Evolutionary conservation across 2,797 vertebrate genomes (phyloP).

Genomic region (Echiichthys vipera): DNA sequence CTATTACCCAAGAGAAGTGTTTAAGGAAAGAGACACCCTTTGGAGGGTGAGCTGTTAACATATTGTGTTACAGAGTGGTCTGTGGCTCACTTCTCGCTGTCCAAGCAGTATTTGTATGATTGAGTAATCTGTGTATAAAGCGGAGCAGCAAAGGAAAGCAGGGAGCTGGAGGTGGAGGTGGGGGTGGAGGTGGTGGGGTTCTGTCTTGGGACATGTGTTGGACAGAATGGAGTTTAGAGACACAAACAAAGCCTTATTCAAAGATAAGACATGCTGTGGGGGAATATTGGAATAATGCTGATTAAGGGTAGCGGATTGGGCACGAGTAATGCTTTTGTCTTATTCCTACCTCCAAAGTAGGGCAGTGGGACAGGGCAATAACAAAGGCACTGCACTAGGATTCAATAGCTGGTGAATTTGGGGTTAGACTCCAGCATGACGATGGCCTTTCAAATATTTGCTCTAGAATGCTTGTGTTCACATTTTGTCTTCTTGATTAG

Average conservation of each 20-base stretch:
- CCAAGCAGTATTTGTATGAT: slow-evolving; percentile 28
- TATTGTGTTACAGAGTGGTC: slow-evolving; percentile 21
- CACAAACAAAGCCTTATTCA: not conserved
- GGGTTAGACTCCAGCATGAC: not conserved
- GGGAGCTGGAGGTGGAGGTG: not conserved
- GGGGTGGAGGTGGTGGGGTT: not conserved
- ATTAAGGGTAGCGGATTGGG: slow-evolving; percentile 41
- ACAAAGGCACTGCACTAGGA: not conserved
- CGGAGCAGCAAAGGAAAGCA: slow-evolving; percentile 4
- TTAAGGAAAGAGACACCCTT: slow-evolving; percentile 53
- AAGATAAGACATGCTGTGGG: not conserved
- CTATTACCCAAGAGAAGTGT: slow-evolving; percentile 45
- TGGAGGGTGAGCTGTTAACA: slow-evolving; percentile 25
- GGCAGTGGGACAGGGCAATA: slow-evolving; percentile 66
- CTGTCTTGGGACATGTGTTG: not conserved
- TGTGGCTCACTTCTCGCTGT: slow-evolving; percentile 28
- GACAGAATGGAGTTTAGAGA: slow-evolving; percentile 10
- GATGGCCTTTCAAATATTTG: not conserved
- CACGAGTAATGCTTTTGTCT: slow-evolving; percentile 47
- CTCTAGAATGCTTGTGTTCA: not conserved
- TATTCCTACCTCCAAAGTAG: slow-evolving; percentile 40
- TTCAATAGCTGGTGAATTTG: slow-evolving; percentile 3
- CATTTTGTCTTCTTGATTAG: not conserved
- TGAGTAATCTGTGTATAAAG: slow-evolving; percentile 41
- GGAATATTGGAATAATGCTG: slow-evolving; percentile 3